phyloP scores from a whole-genome alignment of 2,797 vertebrate species.

The Enteromius fasciolatus region DNA sequence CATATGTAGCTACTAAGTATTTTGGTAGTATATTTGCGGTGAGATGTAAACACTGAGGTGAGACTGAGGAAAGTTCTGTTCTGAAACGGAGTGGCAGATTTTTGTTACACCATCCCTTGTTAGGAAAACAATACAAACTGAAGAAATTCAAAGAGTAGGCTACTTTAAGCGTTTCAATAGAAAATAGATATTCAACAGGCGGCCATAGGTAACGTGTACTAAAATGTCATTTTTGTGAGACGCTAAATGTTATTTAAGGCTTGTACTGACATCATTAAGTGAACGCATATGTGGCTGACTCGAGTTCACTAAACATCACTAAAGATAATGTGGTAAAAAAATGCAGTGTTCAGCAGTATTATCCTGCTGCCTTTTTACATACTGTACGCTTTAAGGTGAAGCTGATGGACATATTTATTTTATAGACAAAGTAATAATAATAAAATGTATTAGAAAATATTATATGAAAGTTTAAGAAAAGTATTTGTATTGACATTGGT shows the following conservation, averaged over 20 bases:
- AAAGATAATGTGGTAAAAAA: neutral
- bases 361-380: neutral
- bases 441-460: neutral
- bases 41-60: neutral
- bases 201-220: neutral
- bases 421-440: neutral
- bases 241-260: neutral
- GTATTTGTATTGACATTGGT: neutral
- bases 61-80: neutral
- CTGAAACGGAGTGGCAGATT: neutral
- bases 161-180: neutral
- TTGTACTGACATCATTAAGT: neutral
- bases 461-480: neutral
- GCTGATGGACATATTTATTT: neutral
- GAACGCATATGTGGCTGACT: neutral
- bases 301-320: neutral
- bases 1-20: neutral
- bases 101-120: neutral
- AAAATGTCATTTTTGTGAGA: neutral
- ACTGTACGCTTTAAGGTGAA: neutral
- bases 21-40: neutral
- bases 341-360: neutral
- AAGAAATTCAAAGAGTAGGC: neutral
- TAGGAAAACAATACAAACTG: neutral
- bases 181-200: conserved; percentile 2